Evolutionary conservation across 2,888 invertebrate species (phyloP), one percentile per base, ranked within the genome.

Genomic region (Molorchus minor): DNA sequence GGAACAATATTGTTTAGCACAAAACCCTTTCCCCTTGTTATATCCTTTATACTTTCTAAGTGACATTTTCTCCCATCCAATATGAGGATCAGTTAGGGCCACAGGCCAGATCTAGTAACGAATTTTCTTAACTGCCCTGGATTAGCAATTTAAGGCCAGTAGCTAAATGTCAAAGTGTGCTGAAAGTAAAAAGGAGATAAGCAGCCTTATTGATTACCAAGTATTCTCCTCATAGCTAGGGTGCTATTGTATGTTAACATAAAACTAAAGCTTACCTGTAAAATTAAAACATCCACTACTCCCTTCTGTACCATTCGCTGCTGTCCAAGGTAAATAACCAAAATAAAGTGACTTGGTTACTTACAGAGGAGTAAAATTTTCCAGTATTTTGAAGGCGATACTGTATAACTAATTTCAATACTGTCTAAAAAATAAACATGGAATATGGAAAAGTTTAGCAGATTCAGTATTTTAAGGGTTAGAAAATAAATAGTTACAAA

Each of bases 291-390:
- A 69, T 85, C 84, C 21, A 81, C 77, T 2, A 86, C 68, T 15
- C 84, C 84, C 52, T 81, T n/a, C 79, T 4, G 73, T 80, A 3
- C 89, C 89, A 8, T 83, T 77, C 46, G 87, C 84, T 1, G 88
- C 86, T 0, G 92, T 90, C 93, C 93, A 93, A 0, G 92, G 91
- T 12, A 90, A 77, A 75, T 88, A 89, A 74, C 91, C 90, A 4
- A 83, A 78, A 12, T 78, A 75, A 49, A 79, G 62, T 53, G 75
- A 75, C 56, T 78, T 75, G 5, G 75, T 73, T 41, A 77, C 73
- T 30, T 77, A 73, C 2, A 82, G 78, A 3, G 86, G 81, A 1
- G 78, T 75, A 65, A 84, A 88, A 54, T 80, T 79, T 15, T 82
- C 81, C 0, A n/a, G 80, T 79, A 75, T 87, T 86, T 68, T 83